Conservation (phyloP, 2,797 vertebrate genomes). For the Tauraco hartlaubi region DNA sequence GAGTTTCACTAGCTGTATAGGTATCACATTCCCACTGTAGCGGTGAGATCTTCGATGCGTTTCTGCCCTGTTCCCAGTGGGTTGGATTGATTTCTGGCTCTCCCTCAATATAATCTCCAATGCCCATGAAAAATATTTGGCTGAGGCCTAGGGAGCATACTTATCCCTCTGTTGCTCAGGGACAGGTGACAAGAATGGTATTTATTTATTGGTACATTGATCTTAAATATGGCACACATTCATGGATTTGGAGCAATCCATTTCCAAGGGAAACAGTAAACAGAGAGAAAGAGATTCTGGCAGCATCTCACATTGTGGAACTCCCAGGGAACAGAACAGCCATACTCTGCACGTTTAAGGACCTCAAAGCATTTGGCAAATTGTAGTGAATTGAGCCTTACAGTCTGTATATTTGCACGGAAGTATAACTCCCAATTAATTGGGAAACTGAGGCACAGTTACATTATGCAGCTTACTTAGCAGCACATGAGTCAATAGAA, state of each 20-base stretch:
- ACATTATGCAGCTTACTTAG: background rate
- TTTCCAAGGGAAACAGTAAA: background rate
- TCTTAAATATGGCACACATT: background rate
- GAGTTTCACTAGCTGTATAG: background rate
- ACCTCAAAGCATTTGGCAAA: background rate
- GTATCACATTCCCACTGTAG: background rate
- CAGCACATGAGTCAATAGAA: background rate
- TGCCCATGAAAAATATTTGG: background rate
- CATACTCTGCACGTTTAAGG: background rate
- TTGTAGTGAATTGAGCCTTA: background rate
- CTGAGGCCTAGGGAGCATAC: background rate
- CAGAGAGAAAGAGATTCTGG: background rate
- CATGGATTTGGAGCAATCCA: background rate
- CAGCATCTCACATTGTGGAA: background rate
- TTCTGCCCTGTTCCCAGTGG: background rate
- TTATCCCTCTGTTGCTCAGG: background rate
- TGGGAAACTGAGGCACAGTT: slow-evolving; percentile 26
- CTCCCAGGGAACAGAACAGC: background rate
- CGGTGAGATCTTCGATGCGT: background rate
- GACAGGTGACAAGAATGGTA: background rate
- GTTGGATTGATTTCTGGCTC: background rate
- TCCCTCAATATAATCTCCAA: background rate
- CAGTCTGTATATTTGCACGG: background rate
- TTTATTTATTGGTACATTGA: background rate
- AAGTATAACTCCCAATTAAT: background rate